A percentile compares a stretch with the other conserved stretches of the same genome.
These are phyloP conservation scores for Neodiprion lecontei DNA, from an alignment of 1,140 invertebrate species.

Conservation along the genomic window DNA sequence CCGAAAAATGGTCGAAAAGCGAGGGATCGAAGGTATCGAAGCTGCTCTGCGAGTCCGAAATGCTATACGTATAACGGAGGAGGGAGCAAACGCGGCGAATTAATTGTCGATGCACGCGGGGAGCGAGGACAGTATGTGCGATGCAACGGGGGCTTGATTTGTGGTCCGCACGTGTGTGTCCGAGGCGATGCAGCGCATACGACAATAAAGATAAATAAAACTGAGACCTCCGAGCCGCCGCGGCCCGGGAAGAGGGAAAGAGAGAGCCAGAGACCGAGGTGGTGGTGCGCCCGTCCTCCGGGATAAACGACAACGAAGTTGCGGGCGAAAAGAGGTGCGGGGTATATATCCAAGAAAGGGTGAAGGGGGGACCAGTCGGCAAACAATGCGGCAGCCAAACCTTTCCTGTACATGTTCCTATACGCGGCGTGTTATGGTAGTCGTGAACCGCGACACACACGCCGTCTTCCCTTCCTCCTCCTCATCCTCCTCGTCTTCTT, in stretches of 20 bases:
- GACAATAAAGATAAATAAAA: slow-evolving; percentile 18
- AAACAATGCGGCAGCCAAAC: slow-evolving; percentile 45
- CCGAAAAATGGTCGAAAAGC: no score
- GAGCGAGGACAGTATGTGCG: slow-evolving; percentile 31
- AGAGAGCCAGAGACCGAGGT: slow-evolving; percentile 25
- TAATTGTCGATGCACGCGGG: slow-evolving; percentile 55
- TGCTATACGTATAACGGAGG: no score
- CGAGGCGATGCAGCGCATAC: background rate
- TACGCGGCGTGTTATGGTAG: background rate
- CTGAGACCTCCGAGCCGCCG: background rate
- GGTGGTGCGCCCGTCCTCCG: slow-evolving; percentile 23
- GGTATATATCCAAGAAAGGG: slow-evolving; percentile 32
- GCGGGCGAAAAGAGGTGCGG: slow-evolving; percentile 23
- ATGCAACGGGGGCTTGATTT: slow-evolving; percentile 51
- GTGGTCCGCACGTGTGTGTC: slow-evolving; percentile 52
- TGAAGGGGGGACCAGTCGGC: slow-evolving; percentile 37
- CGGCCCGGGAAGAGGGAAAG: background rate
- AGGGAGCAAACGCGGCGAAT: slow-evolving; percentile 57
- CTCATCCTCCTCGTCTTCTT: slow-evolving; percentile 26
- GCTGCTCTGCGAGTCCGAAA: no score
- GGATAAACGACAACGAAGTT: slow-evolving; percentile 21
- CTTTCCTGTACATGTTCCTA: slow-evolving; percentile 9
- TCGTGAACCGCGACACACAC: slow-evolving; percentile 15
- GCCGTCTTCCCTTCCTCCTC: slow-evolving; percentile 19
- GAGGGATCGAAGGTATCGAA: no score